phyloP scores from a whole-genome alignment of 1,140 invertebrate genomes.

The Chlorops oryzae region DNA sequence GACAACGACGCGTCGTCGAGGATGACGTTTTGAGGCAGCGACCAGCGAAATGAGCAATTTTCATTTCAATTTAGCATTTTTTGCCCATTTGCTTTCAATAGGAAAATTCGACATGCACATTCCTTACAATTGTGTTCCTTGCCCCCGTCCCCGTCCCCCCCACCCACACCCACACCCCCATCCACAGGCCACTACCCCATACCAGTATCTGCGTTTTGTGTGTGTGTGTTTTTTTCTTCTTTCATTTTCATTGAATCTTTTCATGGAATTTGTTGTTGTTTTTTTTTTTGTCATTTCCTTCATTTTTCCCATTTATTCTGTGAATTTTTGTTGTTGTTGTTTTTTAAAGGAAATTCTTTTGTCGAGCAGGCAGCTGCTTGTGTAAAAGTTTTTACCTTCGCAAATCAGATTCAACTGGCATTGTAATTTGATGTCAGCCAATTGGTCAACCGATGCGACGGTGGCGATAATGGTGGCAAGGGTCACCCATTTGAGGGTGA shows the following conservation, averaged over 20 bases:
- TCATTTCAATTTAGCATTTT: conserved; percentile 47
- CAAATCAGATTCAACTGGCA: too few species aligned
- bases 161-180: not conserved
- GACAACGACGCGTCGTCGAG: conserved; percentile 16
- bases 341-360: too few species aligned
- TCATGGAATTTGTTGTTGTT: not conserved
- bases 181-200: not conserved
- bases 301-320: too few species aligned
- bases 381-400: too few species aligned
- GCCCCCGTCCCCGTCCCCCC: not conserved
- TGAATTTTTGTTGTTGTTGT: too few species aligned
- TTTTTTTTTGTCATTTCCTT: not conserved
- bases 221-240: conserved; percentile 6
- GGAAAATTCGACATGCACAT: conserved; percentile 4
- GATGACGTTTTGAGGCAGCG: conserved; percentile 16
- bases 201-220: not conserved
- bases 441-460: too few species aligned
- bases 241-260: too few species aligned
- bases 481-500: too few species aligned
- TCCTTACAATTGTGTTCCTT: not conserved
- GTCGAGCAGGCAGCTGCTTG: too few species aligned
- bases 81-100: conserved; percentile 16
- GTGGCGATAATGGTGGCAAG: too few species aligned
- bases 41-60: conserved; percentile 40
- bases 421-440: too few species aligned